Evolutionary conservation across 1,140 invertebrate genomes (phyloP).

Genomic region (Metopolophium dirhodum): DNA sequence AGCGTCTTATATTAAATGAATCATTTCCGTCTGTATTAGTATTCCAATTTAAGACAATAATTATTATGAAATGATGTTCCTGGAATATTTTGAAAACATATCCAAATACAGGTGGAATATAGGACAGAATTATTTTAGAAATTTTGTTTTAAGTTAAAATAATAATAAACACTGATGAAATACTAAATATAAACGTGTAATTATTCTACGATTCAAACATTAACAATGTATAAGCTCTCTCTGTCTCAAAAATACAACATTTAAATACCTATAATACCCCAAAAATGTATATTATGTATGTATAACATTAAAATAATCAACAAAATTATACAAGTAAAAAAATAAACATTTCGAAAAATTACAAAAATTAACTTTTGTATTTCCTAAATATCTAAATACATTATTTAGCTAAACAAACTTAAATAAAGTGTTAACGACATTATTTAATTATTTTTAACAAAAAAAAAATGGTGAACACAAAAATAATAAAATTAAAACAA

Average conservation of each 20-base stretch:
- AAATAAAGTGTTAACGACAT: constrained; percentile 9
- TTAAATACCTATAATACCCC: background rate
- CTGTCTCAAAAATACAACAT: background rate
- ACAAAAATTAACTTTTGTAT: constrained; percentile 23
- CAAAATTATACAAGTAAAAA: constrained; percentile 44
- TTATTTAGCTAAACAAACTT: background rate
- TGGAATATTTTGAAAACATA: too few species aligned
- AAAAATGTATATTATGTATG: background rate
- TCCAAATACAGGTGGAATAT: background rate
- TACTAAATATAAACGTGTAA: constrained; percentile 9
- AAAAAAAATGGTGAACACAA: background rate
- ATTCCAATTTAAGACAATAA: too few species aligned
- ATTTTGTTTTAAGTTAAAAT: background rate
- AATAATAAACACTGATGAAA: background rate
- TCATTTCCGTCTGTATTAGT: too few species aligned
- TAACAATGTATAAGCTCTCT: constrained; percentile 28
- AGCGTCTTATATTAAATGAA: too few species aligned
- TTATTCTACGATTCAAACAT: background rate
- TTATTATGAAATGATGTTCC: too few species aligned
- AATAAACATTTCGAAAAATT: constrained; percentile 28
- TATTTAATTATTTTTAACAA: background rate
- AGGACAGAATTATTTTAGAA: background rate
- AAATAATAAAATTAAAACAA: background rate
- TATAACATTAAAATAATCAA: constrained; percentile 26
- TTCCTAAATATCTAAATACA: background rate